A percentile compares a stretch with the other conserved stretches of the same genome.
Evolutionary conservation across 2,888 invertebrate species (phyloP).

Genomic region (Cosmorhoe ocellata): DNA sequence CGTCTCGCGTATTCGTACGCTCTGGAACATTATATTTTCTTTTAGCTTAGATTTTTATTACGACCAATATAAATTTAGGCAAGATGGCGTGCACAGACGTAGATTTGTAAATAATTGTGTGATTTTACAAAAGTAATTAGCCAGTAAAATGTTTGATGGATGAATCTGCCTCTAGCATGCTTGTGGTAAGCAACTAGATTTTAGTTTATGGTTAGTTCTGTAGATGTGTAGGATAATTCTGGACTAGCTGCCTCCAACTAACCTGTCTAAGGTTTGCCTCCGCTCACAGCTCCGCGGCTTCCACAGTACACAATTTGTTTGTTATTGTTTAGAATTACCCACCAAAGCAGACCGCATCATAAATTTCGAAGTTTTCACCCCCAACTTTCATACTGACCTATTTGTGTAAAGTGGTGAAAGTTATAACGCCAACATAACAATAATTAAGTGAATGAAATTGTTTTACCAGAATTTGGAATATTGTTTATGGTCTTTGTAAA

Average conservation of each 20-base stretch:
- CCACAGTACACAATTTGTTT: constrained; percentile 56
- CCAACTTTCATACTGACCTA: constrained; percentile 61
- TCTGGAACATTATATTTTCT: no score
- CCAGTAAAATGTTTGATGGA: no score
- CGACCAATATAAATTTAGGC: no score
- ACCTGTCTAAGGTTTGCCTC: constrained; percentile 22
- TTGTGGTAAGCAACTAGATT: no score
- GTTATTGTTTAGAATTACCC: constrained; percentile 72
- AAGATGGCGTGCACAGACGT: no score
- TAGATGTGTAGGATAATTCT: no score
- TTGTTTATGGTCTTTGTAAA: neutral
- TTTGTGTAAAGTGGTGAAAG: constrained; percentile 55
- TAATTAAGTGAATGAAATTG: constrained; percentile 33
- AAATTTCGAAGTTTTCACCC: constrained; percentile 62
- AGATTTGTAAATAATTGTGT: no score
- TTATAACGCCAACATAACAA: constrained; percentile 44
- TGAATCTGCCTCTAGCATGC: no score
- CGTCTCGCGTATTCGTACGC: no score
- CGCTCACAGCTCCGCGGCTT: constrained; percentile 38
- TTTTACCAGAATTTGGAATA: constrained; percentile 16
- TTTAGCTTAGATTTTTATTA: no score
- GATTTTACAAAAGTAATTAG: no score
- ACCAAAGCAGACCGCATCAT: constrained; percentile 64
- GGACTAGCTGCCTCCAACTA: constrained; percentile 3
- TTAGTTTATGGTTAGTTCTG: no score